phyloP scores from a whole-genome alignment of 2,888 invertebrate species.

The Volucella inflata region DNA sequence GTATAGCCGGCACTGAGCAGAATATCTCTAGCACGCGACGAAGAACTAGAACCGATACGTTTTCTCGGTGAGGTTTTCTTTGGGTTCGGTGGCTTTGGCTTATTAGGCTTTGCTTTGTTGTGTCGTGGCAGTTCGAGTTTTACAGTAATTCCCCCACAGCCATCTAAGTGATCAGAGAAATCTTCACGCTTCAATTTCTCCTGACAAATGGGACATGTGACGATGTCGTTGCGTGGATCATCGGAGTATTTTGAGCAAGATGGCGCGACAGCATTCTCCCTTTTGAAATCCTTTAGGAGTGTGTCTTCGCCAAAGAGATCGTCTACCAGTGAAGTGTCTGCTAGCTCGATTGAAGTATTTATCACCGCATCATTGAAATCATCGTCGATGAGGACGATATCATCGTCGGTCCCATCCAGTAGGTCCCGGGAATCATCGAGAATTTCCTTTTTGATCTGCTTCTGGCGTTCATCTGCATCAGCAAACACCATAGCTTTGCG shows the following conservation, averaged over 20 bases:
- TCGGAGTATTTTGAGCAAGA: conserved; percentile 77
- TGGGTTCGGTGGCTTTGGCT: conserved; percentile 7
- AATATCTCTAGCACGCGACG: conserved; percentile 66
- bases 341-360: conserved; percentile 77
- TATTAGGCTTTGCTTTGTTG: conserved; percentile 20
- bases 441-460: conserved; percentile 81
- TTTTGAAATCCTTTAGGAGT: conserved; percentile 80
- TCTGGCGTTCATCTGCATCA: conserved; percentile 78
- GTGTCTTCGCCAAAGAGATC: conserved; percentile 82
- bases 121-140: conserved; percentile 77
- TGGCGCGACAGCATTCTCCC: conserved; percentile 80
- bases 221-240: conserved; percentile 80
- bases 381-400: conserved; percentile 81
- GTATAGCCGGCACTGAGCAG: conserved; percentile 79
- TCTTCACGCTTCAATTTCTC: conserved; percentile 80
- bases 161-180: conserved; percentile 81
- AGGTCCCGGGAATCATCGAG: conserved; percentile 79
- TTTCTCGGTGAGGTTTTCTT: conserved; percentile 34
- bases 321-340: conserved; percentile 81
- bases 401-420: conserved; percentile 76
- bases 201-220: conserved; percentile 82
- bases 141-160: conserved; percentile 81
- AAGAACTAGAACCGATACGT: neutral
- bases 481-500: conserved; percentile 52
- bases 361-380: conserved; percentile 77